These are phyloP conservation scores for Pseudorectes ferrugineus DNA, from an alignment of 2,113 vertebrate species.

Conservation along the genomic window DNA sequence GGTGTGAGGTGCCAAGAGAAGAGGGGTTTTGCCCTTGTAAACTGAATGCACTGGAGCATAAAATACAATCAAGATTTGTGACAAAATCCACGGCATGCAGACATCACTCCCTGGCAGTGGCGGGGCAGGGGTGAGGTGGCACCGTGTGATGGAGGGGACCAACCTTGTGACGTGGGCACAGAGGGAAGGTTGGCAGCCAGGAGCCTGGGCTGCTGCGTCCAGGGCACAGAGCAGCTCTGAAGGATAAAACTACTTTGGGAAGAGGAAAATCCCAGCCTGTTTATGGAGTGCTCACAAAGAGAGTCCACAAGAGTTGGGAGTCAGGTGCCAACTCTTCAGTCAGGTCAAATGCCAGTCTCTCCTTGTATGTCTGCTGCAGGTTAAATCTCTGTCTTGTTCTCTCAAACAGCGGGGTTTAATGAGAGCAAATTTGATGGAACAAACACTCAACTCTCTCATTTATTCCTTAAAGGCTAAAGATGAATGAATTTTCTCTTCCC, in stretches of 20 bases:
- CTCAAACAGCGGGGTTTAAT: not conserved
- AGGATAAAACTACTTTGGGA: not conserved
- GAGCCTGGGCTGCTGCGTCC: not conserved
- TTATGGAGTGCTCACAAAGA: not conserved
- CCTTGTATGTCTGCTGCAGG: not conserved
- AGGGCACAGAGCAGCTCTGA: not conserved
- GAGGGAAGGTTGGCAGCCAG: not conserved
- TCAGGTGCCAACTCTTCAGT: not conserved
- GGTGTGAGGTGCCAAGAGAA: not conserved
- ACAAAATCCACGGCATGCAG: not conserved
- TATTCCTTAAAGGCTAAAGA: not conserved
- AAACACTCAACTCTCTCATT: not conserved
- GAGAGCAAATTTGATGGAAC: not conserved
- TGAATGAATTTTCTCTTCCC: not conserved
- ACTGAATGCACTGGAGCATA: not conserved
- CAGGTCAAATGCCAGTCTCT: not conserved
- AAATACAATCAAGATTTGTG: constrained; percentile 29
- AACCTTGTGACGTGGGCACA: not conserved
- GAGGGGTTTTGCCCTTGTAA: constrained; percentile 2
- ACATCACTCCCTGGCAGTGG: not conserved
- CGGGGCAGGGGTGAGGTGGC: not conserved
- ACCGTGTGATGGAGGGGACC: not conserved
- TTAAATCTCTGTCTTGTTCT: not conserved
- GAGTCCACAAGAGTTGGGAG: rapidly evolving
- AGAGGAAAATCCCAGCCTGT: not conserved